These are phyloP conservation scores for Rotaria socialis DNA, from an alignment of 2,888 invertebrate genomes.

Conservation along the genomic window DNA sequence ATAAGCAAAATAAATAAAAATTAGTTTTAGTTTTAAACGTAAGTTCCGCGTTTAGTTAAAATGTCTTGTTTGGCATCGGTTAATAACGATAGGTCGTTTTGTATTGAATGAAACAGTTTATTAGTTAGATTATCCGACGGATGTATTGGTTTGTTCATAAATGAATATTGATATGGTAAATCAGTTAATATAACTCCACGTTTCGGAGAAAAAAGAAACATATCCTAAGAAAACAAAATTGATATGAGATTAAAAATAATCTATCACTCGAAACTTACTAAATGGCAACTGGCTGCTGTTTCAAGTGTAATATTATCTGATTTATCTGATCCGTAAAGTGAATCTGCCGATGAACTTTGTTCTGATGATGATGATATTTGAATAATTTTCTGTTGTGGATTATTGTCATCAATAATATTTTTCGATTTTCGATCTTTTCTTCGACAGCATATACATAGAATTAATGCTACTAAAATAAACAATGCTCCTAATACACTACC, in stretches of 20 bases:
- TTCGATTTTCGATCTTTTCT: background rate
- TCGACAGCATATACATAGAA: background rate
- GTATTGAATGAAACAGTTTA: conserved; percentile 25
- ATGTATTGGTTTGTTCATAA: background rate
- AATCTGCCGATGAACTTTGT: conserved; percentile 6
- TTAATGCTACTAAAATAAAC: background rate
- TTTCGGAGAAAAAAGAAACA: conserved; percentile 24
- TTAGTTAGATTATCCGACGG: background rate
- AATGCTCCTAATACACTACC: background rate
- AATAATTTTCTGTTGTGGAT: conserved; percentile 14
- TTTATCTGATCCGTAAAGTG: conserved; percentile 11
- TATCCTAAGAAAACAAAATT: background rate
- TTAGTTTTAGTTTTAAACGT: background rate
- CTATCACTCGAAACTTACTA: background rate
- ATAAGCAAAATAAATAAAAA: background rate
- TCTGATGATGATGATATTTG: conserved; percentile 26
- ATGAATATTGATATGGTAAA: background rate
- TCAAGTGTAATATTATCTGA: conserved; percentile 30
- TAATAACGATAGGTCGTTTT: conserved; percentile 2
- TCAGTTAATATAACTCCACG: conserved; percentile 6
- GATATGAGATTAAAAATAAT: too few relatives aligned
- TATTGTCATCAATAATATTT: background rate
- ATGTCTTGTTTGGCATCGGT: background rate
- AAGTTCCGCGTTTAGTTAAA: background rate
- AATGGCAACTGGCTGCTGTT: conserved; percentile 24